Conservation (phyloP, 2,888 invertebrate species). For the Thereva unica region DNA sequence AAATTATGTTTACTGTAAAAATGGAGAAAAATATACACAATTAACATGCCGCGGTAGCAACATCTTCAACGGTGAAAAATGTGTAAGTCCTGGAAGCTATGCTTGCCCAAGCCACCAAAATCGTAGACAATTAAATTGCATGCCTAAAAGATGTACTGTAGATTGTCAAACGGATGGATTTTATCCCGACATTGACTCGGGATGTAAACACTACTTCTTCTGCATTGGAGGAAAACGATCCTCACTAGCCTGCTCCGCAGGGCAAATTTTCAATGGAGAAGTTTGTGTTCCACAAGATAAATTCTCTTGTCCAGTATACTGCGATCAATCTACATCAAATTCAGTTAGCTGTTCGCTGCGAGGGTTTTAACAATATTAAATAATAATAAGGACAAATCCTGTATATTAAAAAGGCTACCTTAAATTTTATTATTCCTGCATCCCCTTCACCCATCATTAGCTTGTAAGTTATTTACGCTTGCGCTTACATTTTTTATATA, state of each 20-base stretch:
- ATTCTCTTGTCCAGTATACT: conserved; percentile 48
- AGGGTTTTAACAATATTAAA: conserved; percentile 38
- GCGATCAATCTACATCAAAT: conserved; percentile 40
- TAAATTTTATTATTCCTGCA: too few species aligned
- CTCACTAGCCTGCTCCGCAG: conserved; percentile 59
- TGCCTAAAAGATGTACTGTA: conserved; percentile 47
- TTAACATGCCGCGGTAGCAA: conserved; percentile 63
- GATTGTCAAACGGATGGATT: conserved; percentile 60
- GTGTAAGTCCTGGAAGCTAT: conserved; percentile 59
- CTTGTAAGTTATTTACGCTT: too few species aligned
- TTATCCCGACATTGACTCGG: conserved; percentile 59
- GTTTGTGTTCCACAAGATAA: conserved; percentile 60
- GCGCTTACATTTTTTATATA: too few species aligned
- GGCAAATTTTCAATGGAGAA: conserved; percentile 64
- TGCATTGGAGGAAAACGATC: conserved; percentile 63
- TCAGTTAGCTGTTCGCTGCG: conserved; percentile 44
- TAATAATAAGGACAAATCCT: too few species aligned
- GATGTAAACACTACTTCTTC: conserved; percentile 63
- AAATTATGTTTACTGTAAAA: conserved; percentile 65
- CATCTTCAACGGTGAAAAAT: conserved; percentile 64
- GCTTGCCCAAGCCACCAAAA: conserved; percentile 57
- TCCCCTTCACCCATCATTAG: too few species aligned
- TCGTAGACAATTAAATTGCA: conserved; percentile 50
- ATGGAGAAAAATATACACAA: conserved; percentile 62
- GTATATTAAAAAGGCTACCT: too few species aligned